Base-by-base conservation (phyloP, 2,888 invertebrate species). In the Atherix ibis region DNA sequence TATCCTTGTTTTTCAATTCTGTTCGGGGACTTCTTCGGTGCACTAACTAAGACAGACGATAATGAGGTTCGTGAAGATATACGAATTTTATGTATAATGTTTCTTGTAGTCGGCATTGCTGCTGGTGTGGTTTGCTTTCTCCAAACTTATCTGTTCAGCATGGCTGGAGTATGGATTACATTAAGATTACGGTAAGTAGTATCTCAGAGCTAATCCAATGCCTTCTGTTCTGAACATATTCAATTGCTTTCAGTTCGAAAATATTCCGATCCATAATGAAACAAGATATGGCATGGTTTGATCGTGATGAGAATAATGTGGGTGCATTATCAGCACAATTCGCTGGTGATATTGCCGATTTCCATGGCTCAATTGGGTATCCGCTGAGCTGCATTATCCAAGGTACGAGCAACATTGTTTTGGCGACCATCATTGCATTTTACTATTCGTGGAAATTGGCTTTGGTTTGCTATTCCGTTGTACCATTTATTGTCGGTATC, bases 221-320 rank as follows among this genome's bases (percentile, higher is more conserved):
- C n/a, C n/a, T n/a, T n/a, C n/a, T n/a, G n/a, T n/a, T n/a, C n/a
- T n/a, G n/a, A n/a, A n/a, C n/a, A n/a, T n/a, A n/a, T 19, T 8
- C 2, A 6, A 29, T 31, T 5, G 16, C 29, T 19, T 12, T 3
- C 22, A 55, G 57, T 15, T 51, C 53, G 2, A 41, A 37, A 27
- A 66, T 73, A 0, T 79, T 79, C 47, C 57, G 55, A 18, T 63
- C 74, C 3, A 77, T 79, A 65, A 48, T 84, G 39, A 57, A 64
- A 24, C 83, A 80, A 53, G 80, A 81, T 46, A 73, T 79, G 47
- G 74, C 71, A 6, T 81, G 79, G 76, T 81, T 73, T 49, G 80
- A 81, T 48, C 64, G 73, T 26, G 64, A 73, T 1, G 45, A 54
- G 2, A 77, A 81, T 51, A 74, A 74, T 22, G 69, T 76, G 1